Evolutionary conservation across 2,113 vertebrate species (phyloP), one percentile per base, ranked within the genome.

Genomic region (Thymallus thymallus): DNA sequence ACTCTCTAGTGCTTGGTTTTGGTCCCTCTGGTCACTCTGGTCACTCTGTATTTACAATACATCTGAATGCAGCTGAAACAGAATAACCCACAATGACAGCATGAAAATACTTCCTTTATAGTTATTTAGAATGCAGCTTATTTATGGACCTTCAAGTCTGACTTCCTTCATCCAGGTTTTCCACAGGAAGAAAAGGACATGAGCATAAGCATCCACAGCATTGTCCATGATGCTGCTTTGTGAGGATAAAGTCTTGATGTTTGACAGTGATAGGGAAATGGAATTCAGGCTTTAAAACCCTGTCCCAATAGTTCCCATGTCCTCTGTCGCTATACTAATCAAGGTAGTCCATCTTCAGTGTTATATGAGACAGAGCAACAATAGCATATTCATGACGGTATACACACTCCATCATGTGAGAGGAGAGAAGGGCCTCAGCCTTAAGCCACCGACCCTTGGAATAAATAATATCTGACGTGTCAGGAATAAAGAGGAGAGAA

Each of bases 301-400:
- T 48, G 61, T 66, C 71, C 68, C 14, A 7, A 41, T 80, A 62
- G 71, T 77, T 82, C 75, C 10, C 51, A 71, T 75, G 55, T 72
- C 51, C 72, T 12, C 14, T 61, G 55, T 71, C 73, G 32, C 45
- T 12, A 1, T 30, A 77, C 68, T 78, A 79, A 83, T 89, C 72
- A 83, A 74, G 69, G 60, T 67, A 48, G 51, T 80, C 76, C 48
- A 77, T 86, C 58, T 68, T 78, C 56, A 35, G 63, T 81, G 78
- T 76, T 30, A 75, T 75, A 62, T 76, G 81, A 60, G 76, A 77
- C 75, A 72, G 64, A 82, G 73, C 7, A 22, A 32, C 73, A 80
- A 88, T 87, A 83, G 77, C 79, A 87, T 86, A 84, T 88, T 86
- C 41, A 83, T 85, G 80, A 84, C 26, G 26, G 32, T 63, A 78